These are phyloP conservation scores for Drymodes brunneopygia DNA, from an alignment of 2,113 vertebrate genomes.

Conservation along the genomic window DNA sequence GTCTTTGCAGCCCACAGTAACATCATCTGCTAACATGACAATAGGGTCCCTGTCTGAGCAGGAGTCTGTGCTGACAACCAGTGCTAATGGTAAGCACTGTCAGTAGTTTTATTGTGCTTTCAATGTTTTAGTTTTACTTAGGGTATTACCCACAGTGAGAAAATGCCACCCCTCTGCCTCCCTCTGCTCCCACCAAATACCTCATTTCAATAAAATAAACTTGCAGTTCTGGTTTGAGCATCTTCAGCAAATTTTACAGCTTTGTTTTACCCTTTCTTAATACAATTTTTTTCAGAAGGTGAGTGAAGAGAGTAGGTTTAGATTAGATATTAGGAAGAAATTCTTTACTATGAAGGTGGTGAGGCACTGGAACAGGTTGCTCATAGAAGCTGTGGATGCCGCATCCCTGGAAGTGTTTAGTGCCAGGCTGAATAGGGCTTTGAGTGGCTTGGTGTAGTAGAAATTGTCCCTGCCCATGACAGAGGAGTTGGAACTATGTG, in stretches of 20 bases:
- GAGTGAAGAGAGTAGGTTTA: background rate
- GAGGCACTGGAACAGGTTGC: background rate
- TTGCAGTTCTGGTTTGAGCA: background rate
- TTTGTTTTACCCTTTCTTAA: background rate
- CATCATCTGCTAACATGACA: slow-evolving; percentile 78
- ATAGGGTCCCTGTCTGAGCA: slow-evolving; percentile 84
- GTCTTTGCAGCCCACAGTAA: slow-evolving; percentile 82
- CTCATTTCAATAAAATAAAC: background rate
- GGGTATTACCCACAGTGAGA: background rate
- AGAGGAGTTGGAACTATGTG: background rate
- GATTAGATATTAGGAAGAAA: background rate
- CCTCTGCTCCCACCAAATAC: rapidly evolving
- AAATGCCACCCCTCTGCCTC: background rate
- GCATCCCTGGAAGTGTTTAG: background rate
- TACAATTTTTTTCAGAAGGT: background rate
- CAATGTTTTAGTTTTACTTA: background rate
- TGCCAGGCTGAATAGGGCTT: background rate
- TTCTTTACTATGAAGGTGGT: background rate
- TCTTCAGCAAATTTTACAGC: background rate
- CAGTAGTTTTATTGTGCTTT: background rate
- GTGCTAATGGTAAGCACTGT: slow-evolving; percentile 60
- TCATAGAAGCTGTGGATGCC: background rate
- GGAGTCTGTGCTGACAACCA: slow-evolving; percentile 76
- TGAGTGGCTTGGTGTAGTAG: background rate
- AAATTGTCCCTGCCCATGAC: background rate